phyloP scores from a whole-genome alignment of 2,888 invertebrate species.

The Thereva unica region DNA sequence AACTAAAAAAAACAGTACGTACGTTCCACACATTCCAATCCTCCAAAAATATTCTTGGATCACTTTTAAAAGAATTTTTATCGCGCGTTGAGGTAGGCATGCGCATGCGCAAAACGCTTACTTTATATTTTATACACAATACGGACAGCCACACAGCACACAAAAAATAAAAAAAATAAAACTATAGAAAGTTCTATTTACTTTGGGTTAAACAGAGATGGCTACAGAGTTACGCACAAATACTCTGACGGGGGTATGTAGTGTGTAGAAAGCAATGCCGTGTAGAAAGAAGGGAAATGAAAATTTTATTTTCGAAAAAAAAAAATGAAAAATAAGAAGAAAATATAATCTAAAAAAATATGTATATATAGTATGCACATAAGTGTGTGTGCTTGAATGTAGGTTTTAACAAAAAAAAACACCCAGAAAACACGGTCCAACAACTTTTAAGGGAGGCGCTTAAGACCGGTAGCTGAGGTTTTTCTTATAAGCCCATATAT shows the following conservation, averaged over 20 bases:
- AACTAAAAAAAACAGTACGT: too few species aligned
- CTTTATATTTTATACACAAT: too few species aligned
- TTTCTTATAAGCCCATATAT: background rate
- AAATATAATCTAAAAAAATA: background rate
- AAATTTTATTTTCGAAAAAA: conserved; percentile 1
- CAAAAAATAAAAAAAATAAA: too few species aligned
- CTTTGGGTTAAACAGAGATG: conserved; percentile 37
- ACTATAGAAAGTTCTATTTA: conserved; percentile 23
- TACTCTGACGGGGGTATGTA: background rate
- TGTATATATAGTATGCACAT: too few species aligned
- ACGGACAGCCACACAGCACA: conserved; percentile 12
- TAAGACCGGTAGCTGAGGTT: conserved; percentile 56
- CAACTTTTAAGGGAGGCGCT: conserved; percentile 51
- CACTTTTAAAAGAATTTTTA: too few species aligned
- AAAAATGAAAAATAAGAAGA: conserved; percentile 12
- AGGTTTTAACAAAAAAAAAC: too few species aligned
- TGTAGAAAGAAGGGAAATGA: too few species aligned
- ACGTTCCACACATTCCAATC: too few species aligned
- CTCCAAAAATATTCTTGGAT: too few species aligned
- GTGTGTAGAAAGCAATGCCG: background rate
- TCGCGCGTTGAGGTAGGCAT: too few species aligned
- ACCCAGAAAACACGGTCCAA: conserved; percentile 2
- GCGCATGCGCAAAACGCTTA: too few species aligned
- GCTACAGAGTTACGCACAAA: conserved; percentile 40
- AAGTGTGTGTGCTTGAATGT: too few species aligned